Base-by-base conservation (phyloP, 2,888 invertebrate species). In the Luffia ferchaultella region DNA sequence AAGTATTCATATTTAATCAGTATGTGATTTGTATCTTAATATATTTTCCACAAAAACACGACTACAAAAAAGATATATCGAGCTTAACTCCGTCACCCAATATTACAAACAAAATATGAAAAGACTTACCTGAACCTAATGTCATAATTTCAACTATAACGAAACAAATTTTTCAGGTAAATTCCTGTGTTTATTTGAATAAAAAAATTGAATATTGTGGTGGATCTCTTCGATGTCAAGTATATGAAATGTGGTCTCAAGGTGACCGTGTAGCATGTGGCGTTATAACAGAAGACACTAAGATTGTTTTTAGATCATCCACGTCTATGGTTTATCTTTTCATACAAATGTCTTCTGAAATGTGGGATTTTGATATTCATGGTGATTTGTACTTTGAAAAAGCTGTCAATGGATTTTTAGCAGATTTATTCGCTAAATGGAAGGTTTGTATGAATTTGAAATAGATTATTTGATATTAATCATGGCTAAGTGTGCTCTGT, bases 291-390 rank as follows among this genome's bases (percentile, higher is more conserved):
- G 93, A 96, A 56, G 95, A 97, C 59, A 99, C 99, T 0, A 96
- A 98, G 85, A 93, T 98, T 54, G 97, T 99, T 0, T 99, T 97
- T 73, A 89, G 99, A 53, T 98, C 98, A 1, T 95, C 96, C 1
- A 98, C 98, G 0, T 95, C 97, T 16, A 96, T 97, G 92, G 97
- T 98, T 0, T 97, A 98, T 73, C 87, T 99, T 5, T 98, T 98
- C 68, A 89, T 98, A 54, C 99, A 99, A 85, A 97, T 98, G 97
- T 97, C 97, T 54, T 93, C 95, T 1, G 99, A 99, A 86, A 99
- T 99, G 99, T 99, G 98, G 98, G 97, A 98, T 65, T 98, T 97
- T 84, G 98, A 99, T 76, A 95, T 97, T 55, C 95, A 97, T 68
- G 99, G 99, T 0, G 98, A 99, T 80, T 84, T 99, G 49, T 99